Evolutionary conservation across 1,140 invertebrate species (phyloP).

Genomic region (Cyphomyrmex costatus): DNA sequence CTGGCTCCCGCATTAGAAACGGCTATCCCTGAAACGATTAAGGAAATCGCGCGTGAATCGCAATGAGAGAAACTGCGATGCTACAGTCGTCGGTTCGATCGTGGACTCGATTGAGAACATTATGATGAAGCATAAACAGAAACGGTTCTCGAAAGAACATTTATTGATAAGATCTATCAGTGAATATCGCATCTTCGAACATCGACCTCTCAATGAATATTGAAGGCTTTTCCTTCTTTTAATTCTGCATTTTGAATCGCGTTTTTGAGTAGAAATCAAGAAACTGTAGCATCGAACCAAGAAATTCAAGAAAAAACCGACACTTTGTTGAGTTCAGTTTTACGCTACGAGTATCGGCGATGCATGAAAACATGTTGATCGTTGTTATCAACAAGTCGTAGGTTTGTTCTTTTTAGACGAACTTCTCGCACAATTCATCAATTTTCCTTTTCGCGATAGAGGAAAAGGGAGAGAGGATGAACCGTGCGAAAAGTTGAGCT

Average conservation of each 20-base stretch:
- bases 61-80: background rate
- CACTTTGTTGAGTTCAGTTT: background rate
- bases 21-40: constrained; percentile 81
- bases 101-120: background rate
- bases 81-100: background rate
- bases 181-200: background rate
- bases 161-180: background rate
- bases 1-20: constrained; percentile 84
- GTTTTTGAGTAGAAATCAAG: background rate
- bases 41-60: constrained; percentile 27
- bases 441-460: too few relatives aligned
- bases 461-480: too few relatives aligned
- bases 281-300: background rate
- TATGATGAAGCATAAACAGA: background rate
- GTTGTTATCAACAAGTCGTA: too few relatives aligned
- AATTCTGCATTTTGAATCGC: background rate
- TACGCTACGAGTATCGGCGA: background rate
- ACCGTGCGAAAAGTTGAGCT: too few relatives aligned
- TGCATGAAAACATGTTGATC: too few relatives aligned
- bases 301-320: background rate
- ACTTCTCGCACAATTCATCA: too few relatives aligned
- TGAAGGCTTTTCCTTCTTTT: background rate
- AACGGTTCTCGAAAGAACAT: background rate
- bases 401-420: too few relatives aligned
- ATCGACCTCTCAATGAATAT: too few relatives aligned